Percentiles rank a stretch among this genome's conserved stretches.
Conservation (phyloP, 35 echinoderm and acorn worm genomes). For the Amphiura filiformis region DNA sequence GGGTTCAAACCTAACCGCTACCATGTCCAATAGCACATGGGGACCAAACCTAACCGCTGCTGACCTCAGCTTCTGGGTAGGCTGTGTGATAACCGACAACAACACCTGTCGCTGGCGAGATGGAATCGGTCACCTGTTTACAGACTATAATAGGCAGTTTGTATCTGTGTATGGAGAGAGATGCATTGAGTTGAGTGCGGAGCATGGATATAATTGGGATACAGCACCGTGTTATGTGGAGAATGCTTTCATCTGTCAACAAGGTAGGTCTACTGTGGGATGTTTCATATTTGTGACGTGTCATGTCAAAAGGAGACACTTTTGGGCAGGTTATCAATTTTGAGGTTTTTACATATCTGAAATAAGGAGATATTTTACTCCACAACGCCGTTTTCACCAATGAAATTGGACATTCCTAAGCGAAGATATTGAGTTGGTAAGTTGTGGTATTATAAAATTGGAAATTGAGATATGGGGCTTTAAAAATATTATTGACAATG, state of each 20-base stretch:
- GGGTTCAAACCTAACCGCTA: background rate
- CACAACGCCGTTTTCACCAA: too few relatives aligned
- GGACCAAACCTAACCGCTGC: background rate
- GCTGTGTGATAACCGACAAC: slow-evolving; percentile 68
- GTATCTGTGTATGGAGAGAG: slow-evolving; percentile 59
- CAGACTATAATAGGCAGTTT: slow-evolving; percentile 19
- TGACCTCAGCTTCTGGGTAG: slow-evolving; percentile 66
- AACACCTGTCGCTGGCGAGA: slow-evolving; percentile 80
- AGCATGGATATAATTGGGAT: slow-evolving; percentile 70
- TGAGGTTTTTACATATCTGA: too few relatives aligned
- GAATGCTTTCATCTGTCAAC: slow-evolving; percentile 77
- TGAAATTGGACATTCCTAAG: too few relatives aligned
- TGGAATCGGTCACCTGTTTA: slow-evolving; percentile 25
- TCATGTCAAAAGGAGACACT: too few relatives aligned
- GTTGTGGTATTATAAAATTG: too few relatives aligned
- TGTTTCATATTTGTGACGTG: too few relatives aligned
- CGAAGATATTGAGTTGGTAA: too few relatives aligned
- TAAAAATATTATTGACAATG: too few relatives aligned
- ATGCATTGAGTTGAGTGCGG: slow-evolving; percentile 71
- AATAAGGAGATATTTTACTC: too few relatives aligned
- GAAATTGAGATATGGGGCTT: too few relatives aligned
- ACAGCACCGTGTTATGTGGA: slow-evolving; percentile 24
- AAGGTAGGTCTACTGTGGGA: slow-evolving; percentile 73
- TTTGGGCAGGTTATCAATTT: too few relatives aligned
- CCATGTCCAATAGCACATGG: too few relatives aligned